Evolutionary conservation across 2,888 invertebrate genomes (phyloP).

Genomic region (Adelphocoris suturalis): DNA sequence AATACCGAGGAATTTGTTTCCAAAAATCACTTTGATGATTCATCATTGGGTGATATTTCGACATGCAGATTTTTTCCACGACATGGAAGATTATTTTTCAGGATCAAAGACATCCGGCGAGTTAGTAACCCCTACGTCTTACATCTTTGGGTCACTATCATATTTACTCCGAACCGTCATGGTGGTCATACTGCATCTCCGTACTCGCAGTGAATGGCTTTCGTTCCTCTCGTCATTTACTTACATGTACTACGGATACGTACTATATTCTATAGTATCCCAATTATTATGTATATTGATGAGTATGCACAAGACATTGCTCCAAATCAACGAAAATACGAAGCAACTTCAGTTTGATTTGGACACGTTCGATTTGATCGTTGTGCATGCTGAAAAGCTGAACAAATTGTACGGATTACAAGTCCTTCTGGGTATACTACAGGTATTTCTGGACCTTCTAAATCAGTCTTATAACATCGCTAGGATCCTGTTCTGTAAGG

Average conservation of each 20-base stretch:
- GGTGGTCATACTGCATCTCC: background rate
- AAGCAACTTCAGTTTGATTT: background rate
- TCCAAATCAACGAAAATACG: constrained; percentile 11
- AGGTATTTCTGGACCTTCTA: background rate
- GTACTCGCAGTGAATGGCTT: background rate
- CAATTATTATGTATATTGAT: constrained; percentile 30
- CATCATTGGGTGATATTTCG: background rate
- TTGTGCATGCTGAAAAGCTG: background rate
- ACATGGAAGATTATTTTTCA: background rate
- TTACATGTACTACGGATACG: constrained; percentile 6
- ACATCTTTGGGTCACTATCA: background rate
- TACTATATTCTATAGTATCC: background rate
- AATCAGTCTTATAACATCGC: constrained; percentile 28
- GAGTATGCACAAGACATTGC: background rate
- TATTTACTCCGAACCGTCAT: background rate
- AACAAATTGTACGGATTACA: constrained; percentile 33
- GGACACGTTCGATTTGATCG: constrained; percentile 18
- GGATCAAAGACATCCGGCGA: background rate
- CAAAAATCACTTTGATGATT: constrained; percentile 32
- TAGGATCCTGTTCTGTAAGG: constrained; percentile 11
- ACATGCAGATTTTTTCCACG: background rate
- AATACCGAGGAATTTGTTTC: background rate
- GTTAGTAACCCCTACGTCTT: background rate
- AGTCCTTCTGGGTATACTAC: background rate
- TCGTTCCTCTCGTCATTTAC: background rate